phyloP scores from a whole-genome alignment of 2,888 invertebrate species.

The Lycaena phlaeas region DNA sequence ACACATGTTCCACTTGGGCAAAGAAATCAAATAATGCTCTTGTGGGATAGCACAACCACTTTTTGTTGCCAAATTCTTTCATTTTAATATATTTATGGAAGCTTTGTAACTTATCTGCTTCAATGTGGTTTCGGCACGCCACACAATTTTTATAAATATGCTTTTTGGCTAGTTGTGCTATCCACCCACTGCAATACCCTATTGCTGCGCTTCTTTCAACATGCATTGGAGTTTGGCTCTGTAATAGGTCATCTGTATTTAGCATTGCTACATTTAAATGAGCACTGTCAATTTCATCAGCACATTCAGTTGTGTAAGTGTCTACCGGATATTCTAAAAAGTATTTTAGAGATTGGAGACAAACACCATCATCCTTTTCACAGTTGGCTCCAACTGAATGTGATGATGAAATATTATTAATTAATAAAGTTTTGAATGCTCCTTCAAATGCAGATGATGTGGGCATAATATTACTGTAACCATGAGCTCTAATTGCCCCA shows the following conservation, averaged over 20 bases:
- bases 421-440: no score
- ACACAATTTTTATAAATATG: conserved; percentile 6
- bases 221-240: conserved; percentile 6
- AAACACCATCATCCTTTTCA: no score
- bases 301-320: no score
- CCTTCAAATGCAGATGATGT: no score
- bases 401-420: no score
- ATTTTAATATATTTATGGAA: conserved; percentile 14
- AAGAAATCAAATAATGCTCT: conserved; percentile 16
- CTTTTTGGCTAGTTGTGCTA: conserved; percentile 11
- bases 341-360: no score
- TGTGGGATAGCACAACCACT: conserved; percentile 18
- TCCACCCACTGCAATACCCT: conserved; percentile 19
- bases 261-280: conserved; percentile 9
- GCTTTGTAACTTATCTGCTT: not conserved
- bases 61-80: conserved; percentile 16
- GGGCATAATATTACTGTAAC: no score
- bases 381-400: no score
- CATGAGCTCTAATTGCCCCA: no score
- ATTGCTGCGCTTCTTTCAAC: conserved; percentile 16
- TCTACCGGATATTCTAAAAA: no score
- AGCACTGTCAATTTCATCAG: conserved; percentile 2
- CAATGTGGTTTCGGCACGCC: conserved; percentile 3
- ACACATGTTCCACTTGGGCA: conserved; percentile 14
- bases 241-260: conserved; percentile 9